Evolutionary conservation across 2,888 invertebrate species (phyloP), one percentile per base, ranked within the genome.

Genomic region (Agrotis exclamationis): DNA sequence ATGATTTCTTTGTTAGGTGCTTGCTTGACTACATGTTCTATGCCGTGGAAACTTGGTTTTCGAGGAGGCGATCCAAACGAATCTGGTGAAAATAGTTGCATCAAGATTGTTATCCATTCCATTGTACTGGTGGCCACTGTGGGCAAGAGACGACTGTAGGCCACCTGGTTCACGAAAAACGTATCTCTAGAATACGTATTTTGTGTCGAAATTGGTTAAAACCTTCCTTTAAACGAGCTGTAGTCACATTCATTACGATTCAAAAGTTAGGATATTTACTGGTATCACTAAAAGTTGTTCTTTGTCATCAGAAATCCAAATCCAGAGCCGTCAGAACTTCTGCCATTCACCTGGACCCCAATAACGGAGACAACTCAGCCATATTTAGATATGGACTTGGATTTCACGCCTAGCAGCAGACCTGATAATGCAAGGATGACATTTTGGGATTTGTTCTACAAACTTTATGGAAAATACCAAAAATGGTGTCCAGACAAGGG

Each of bases 381-480:
- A 2, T 87, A 83, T 28, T 56, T 88, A n/a, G 44, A 76, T 45
- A 82, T 86, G 45, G 69, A 80, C 56, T 44, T 59, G 4, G 74
- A 85, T 0, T 67, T 85, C 5, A 68, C 57, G 1, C 24, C 73
- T 2, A 60, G 53, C 3, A 71, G 51, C 22, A 80, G 85, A 48
- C 81, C 81, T 1, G 80, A 80, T 56, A 74, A 85, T 44, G 63
- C n/a, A 0, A 76, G 85, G 33, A 86, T 80, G 78, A 70, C 80
- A 1, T 88, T 86, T 62, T 85, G 83, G 85, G 84, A 88, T 4
- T 63, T 85, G 6, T 88, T 90, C 60, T 89, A 87, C 68, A 86
- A 74, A 63, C 50, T 82, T 0, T 80, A 86, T 50, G 73, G 71
- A 48, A 78, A 80, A 4, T 72, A 79, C n/a, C 78, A 85, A 20